phyloP scores from a whole-genome alignment of 2,797 vertebrate genomes.

The Hydrocynus forskahlii region DNA sequence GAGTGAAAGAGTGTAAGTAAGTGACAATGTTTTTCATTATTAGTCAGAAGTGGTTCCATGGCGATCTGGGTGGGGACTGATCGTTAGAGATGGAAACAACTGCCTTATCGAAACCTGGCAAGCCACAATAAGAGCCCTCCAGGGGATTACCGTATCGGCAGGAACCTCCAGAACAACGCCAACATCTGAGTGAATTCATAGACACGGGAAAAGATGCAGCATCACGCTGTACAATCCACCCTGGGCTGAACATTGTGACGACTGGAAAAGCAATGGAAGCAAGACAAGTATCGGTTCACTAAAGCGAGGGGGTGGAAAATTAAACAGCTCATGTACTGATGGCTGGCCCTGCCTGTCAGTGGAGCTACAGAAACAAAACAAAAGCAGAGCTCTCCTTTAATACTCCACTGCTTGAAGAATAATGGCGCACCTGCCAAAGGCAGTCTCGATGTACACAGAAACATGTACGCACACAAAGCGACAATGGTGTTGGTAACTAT shows the following conservation, averaged over 20 bases:
- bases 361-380: conserved; percentile 63
- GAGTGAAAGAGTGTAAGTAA: conserved; percentile 21
- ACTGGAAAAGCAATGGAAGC: conserved; percentile 46
- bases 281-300: conserved; percentile 48
- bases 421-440: conserved; percentile 68
- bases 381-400: conserved; percentile 62
- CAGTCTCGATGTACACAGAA: conserved; percentile 54
- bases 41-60: conserved; percentile 76
- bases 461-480: conserved; percentile 33
- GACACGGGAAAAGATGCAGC: conserved; percentile 56
- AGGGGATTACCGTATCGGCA: conserved; percentile 67
- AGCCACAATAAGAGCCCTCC: conserved; percentile 69
- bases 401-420: conserved; percentile 59
- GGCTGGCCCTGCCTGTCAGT: conserved; percentile 48
- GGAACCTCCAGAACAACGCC: conserved; percentile 70
- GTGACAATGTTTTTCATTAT: conserved; percentile 70
- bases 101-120: conserved; percentile 79
- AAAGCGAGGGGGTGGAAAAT: conserved; percentile 50
- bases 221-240: conserved; percentile 58
- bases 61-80: conserved; percentile 74
- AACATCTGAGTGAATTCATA: conserved; percentile 69
- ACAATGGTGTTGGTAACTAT: conserved; percentile 50
- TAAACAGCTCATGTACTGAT: conserved; percentile 44
- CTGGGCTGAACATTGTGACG: conserved; percentile 28
- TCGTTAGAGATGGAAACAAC: conserved; percentile 65